Conservation (phyloP, 2,888 invertebrate species). For the Brachyptera risi region DNA sequence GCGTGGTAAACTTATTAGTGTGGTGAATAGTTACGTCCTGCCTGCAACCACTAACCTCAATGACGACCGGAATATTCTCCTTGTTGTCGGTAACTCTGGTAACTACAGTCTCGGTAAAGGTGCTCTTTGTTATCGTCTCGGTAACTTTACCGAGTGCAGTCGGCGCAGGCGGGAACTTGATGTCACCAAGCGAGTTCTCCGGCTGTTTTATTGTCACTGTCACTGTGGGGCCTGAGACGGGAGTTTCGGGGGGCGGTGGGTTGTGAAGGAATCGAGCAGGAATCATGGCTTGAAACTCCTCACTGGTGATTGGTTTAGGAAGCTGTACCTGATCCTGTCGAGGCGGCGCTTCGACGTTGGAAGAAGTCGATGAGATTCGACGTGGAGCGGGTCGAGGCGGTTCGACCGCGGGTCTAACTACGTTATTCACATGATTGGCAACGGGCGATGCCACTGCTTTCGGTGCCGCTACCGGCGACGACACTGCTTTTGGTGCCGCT, state of each 20-base stretch:
- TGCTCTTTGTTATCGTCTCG: slow-evolving; percentile 93
- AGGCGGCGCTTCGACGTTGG: slow-evolving; percentile 29
- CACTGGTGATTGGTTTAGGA: slow-evolving; percentile 84
- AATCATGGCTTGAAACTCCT: slow-evolving; percentile 94
- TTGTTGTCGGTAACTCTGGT: slow-evolving; percentile 91
- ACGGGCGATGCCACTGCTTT: slow-evolving; percentile 17
- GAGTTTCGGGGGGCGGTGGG: slow-evolving; percentile 37
- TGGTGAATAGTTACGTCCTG: too few relatives aligned
- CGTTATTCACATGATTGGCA: slow-evolving; percentile 20
- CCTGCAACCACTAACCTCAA: slow-evolving; percentile 68
- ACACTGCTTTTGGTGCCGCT: too few relatives aligned
- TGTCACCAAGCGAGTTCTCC: slow-evolving; percentile 56
- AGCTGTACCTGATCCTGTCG: slow-evolving; percentile 22
- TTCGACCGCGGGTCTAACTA: slow-evolving; percentile 16
- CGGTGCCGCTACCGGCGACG: not conserved
- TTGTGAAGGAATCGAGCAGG: slow-evolving; percentile 79
- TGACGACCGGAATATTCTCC: slow-evolving; percentile 77
- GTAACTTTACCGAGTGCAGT: slow-evolving; percentile 82
- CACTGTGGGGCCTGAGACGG: slow-evolving; percentile 53
- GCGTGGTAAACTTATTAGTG: too few relatives aligned
- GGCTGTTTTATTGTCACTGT: slow-evolving; percentile 83
- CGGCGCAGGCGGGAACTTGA: slow-evolving; percentile 77
- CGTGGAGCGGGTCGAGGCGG: slow-evolving; percentile 33
- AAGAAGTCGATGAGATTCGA: slow-evolving; percentile 21
- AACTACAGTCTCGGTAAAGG: slow-evolving; percentile 92